Conservation (phyloP, 2,888 invertebrate species). For the Drosophila rellima region DNA sequence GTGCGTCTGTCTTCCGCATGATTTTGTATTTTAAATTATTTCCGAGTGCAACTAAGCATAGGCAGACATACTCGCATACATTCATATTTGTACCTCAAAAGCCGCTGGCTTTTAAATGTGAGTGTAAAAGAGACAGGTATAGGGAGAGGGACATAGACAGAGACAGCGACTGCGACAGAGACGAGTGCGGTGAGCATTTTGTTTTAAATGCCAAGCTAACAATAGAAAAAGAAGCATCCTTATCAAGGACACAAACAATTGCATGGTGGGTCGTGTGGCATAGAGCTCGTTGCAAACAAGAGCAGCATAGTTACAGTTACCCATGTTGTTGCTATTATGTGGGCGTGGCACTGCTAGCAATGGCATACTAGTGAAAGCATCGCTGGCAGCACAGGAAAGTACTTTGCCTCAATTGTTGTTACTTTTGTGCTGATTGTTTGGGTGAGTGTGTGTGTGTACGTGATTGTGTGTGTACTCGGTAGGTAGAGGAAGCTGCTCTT, state of each 20-base stretch:
- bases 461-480: constrained; percentile 19
- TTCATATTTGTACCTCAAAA: constrained; percentile 46
- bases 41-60: constrained; percentile 63
- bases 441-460: constrained; percentile 13
- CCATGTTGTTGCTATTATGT: constrained; percentile 17
- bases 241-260: constrained; percentile 80
- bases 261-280: constrained; percentile 44
- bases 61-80: constrained; percentile 45
- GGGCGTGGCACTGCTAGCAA: constrained; percentile 48
- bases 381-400: constrained; percentile 71
- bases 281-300: constrained; percentile 23
- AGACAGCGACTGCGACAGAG: constrained; percentile 19
- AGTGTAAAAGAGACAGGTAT: constrained; percentile 22
- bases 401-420: constrained; percentile 81
- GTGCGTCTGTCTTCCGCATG: constrained; percentile 75
- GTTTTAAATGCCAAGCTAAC: constrained; percentile 80
- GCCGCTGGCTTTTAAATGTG: constrained; percentile 69
- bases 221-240: constrained; percentile 82
- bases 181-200: constrained; percentile 56
- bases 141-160: constrained; percentile 9
- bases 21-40: constrained; percentile 79
- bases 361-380: constrained; percentile 56
- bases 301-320: constrained; percentile 52
- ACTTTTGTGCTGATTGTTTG: constrained; percentile 78
- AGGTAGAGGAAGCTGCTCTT: constrained; percentile 55